These are phyloP conservation scores for Caenorhabditis sulstoni DNA, from an alignment of 2,888 invertebrate species.

Conservation along the genomic window DNA sequence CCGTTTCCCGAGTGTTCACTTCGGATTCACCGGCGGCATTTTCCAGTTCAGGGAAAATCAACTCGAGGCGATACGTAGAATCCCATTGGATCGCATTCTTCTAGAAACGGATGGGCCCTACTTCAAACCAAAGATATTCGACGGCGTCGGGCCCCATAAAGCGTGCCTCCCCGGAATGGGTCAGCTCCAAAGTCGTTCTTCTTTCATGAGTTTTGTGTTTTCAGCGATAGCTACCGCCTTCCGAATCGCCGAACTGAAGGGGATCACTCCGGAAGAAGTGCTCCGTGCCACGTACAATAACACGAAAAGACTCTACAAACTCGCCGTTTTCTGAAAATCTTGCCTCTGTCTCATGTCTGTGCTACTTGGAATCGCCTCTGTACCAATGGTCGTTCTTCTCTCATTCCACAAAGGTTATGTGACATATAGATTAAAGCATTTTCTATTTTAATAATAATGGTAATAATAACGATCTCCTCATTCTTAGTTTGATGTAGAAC, in stretches of 20 bases:
- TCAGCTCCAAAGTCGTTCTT: conserved; percentile 8
- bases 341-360: neutral
- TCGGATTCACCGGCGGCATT: conserved; percentile 73
- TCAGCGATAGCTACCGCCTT: conserved; percentile 50
- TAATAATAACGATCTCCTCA: neutral
- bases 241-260: conserved; percentile 43
- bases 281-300: conserved; percentile 50
- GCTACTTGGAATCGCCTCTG: too few relatives aligned
- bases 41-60: conserved; percentile 70
- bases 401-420: too few relatives aligned
- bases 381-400: too few relatives aligned
- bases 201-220: neutral
- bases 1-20: conserved; percentile 81
- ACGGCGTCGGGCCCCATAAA: conserved; percentile 22
- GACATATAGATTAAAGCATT: too few relatives aligned
- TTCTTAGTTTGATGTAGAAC: neutral
- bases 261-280: conserved; percentile 42
- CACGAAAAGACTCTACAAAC: conserved; percentile 36
- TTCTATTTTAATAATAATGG: too few relatives aligned
- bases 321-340: conserved; percentile 23
- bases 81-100: conserved; percentile 82
- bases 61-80: conserved; percentile 79
- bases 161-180: conserved; percentile 55
- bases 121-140: conserved; percentile 81
- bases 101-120: conserved; percentile 83